A percentile compares a stretch with the other conserved stretches of the same genome.
Evolutionary conservation across 2,888 invertebrate species (phyloP).

Genomic region (Caenorhabditis becei): DNA sequence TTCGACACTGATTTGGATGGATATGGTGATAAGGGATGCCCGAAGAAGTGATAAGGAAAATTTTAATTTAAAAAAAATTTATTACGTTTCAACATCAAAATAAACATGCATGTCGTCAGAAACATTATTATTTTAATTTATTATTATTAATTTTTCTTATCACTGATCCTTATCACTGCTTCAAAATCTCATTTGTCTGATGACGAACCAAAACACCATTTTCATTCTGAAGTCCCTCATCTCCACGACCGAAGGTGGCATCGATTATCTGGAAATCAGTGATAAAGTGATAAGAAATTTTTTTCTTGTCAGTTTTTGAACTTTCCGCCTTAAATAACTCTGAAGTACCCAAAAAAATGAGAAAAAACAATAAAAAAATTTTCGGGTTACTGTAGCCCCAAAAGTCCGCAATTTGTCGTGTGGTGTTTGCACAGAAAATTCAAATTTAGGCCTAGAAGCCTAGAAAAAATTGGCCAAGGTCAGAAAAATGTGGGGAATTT

Average conservation of each 20-base stretch:
- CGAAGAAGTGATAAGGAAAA: slow-evolving; percentile 7
- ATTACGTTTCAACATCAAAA: slow-evolving; percentile 3
- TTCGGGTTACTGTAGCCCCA: too few relatives aligned
- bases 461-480: not conserved
- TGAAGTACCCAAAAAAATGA: too few relatives aligned
- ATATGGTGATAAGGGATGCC: slow-evolving; percentile 46
- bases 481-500: too few relatives aligned
- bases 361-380: too few relatives aligned
- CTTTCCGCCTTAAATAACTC: too few relatives aligned
- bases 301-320: not conserved
- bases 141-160: not conserved
- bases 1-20: slow-evolving; percentile 56
- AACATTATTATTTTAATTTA: not conserved
- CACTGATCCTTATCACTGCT: slow-evolving; percentile 33
- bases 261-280: slow-evolving; percentile 56
- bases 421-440: too few relatives aligned
- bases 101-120: slow-evolving; percentile 18
- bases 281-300: not conserved
- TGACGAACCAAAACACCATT: slow-evolving; percentile 68
- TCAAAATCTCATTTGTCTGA: slow-evolving; percentile 42
- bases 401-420: too few relatives aligned
- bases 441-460: too few relatives aligned
- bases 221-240: slow-evolving; percentile 65
- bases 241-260: slow-evolving; percentile 54
- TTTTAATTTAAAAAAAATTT: slow-evolving; percentile 5